phyloP scores from a whole-genome alignment of 2,113 vertebrate genomes.

The Oncorhynchus clarkii region DNA sequence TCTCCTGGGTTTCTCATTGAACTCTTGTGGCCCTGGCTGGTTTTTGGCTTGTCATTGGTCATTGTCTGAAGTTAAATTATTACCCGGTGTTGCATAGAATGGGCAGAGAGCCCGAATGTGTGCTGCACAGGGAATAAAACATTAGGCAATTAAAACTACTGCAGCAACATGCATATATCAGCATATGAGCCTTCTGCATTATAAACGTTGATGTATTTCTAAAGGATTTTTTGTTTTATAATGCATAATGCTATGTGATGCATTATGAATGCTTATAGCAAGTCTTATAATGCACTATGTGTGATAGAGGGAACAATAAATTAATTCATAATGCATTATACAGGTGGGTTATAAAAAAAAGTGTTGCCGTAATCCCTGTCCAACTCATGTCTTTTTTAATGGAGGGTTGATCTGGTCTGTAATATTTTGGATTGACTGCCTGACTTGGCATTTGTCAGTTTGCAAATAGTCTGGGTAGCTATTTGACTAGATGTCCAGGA shows the following conservation, averaged over 20 bases:
- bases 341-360: too few species aligned
- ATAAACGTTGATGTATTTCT: too few species aligned
- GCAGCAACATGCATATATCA: background rate
- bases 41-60: slow-evolving; percentile 4
- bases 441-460: background rate
- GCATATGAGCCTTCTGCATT: too few species aligned
- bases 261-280: too few species aligned
- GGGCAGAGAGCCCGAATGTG: background rate
- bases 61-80: slow-evolving; percentile 9
- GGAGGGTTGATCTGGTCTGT: background rate
- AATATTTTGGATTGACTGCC: background rate
- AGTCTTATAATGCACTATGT: too few species aligned
- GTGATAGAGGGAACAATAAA: too few species aligned
- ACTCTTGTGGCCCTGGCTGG: background rate
- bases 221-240: too few species aligned
- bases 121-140: background rate
- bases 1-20: background rate
- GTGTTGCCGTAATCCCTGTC: background rate
- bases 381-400: background rate
- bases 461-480: too few species aligned
- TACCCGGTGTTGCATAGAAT: background rate
- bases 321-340: too few species aligned
- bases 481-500: too few species aligned
- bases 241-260: too few species aligned
- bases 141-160: background rate